These are phyloP conservation scores for Ichneumoninae sp. DNA, from an alignment of 2,888 invertebrate species.

Conservation along the genomic window DNA sequence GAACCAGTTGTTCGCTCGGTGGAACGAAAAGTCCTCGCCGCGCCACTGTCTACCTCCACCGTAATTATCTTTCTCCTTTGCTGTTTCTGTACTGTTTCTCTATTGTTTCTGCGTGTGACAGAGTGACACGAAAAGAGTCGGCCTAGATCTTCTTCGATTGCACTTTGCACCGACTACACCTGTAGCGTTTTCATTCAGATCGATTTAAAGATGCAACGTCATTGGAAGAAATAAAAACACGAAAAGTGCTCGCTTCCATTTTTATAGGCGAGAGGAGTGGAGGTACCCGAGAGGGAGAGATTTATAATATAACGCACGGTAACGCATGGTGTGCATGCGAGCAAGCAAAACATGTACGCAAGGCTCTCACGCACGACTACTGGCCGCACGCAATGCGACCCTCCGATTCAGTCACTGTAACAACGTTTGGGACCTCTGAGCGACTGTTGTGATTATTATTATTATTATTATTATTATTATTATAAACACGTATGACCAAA, in stretches of 20 bases:
- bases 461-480: not conserved
- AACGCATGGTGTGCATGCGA: conserved; percentile 31
- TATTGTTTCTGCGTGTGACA: conserved; percentile 26
- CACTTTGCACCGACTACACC: not conserved
- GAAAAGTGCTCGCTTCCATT: not conserved
- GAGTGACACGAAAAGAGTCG: not conserved
- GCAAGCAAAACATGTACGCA: conserved; percentile 45
- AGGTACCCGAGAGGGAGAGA: conserved; percentile 3
- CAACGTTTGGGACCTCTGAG: not conserved
- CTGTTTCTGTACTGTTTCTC: not conserved
- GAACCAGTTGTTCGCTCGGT: conserved; percentile 54
- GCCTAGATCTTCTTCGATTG: not conserved
- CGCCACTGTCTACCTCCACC: not conserved
- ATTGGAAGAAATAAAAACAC: not conserved
- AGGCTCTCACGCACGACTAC: conserved; percentile 63
- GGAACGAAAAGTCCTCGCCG: conserved; percentile 35
- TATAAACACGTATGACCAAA: not conserved
- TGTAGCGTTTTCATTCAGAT: not conserved
- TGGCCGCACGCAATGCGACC: conserved; percentile 67
- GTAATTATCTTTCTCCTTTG: conserved; percentile 9
- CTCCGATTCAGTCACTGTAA: conserved; percentile 20
- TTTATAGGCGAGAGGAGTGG: not conserved
- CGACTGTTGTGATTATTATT: not conserved
- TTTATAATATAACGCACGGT: conserved; percentile 24
- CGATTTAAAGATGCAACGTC: not conserved